phyloP scores from a whole-genome alignment of 1,140 invertebrate genomes.

The Wasmannia auropunctata region DNA sequence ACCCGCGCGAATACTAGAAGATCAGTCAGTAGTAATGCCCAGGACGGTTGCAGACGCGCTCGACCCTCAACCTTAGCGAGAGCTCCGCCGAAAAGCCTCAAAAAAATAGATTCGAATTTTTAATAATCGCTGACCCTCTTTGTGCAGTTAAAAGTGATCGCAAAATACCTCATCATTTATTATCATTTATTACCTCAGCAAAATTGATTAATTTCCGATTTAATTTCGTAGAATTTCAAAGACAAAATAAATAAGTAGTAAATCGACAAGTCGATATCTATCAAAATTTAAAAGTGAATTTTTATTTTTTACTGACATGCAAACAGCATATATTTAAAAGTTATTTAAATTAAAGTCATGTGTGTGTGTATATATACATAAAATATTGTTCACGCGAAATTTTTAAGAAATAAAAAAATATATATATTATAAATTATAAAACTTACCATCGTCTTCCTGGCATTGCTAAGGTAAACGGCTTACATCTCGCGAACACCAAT shows the following conservation, averaged over 20 bases:
- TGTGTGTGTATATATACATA: too few relatives aligned
- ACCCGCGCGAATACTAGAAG: constrained; percentile 93
- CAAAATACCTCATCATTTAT: too few relatives aligned
- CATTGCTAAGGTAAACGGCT: constrained; percentile 93
- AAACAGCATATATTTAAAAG: neutral
- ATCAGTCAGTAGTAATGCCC: constrained; percentile 93
- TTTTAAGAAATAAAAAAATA: neutral
- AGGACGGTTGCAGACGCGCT: constrained; percentile 90
- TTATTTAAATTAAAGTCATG: neutral
- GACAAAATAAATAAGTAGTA: neutral
- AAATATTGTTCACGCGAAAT: neutral
- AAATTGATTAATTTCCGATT: neutral
- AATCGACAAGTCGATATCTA: neutral
- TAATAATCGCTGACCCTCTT: neutral
- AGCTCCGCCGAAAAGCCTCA: constrained; percentile 93
- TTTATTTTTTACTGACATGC: neutral
- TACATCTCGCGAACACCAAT: constrained; percentile 94
- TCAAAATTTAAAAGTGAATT: neutral
- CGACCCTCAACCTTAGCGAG: constrained; percentile 92
- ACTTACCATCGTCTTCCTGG: constrained; percentile 91
- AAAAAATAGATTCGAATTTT: neutral
- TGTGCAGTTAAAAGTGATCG: neutral
- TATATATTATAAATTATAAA: neutral
- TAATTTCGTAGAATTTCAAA: neutral
- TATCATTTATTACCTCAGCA: neutral